Evolutionary conservation across 1,140 invertebrate genomes (phyloP).

Genomic region (Atopsyche davidsoni): DNA sequence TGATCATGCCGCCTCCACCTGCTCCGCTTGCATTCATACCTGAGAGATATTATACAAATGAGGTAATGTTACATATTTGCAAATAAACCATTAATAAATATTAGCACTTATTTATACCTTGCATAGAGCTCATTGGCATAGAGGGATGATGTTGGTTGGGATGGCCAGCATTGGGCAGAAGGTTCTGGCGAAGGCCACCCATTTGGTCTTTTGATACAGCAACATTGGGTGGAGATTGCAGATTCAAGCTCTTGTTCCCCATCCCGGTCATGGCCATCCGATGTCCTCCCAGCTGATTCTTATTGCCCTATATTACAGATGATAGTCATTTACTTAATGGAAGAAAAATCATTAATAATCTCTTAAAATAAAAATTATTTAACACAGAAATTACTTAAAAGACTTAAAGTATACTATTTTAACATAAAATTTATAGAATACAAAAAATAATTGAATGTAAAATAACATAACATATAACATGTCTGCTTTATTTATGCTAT

Average conservation of each 20-base stretch:
- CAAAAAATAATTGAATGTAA: too few relatives aligned
- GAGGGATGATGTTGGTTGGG: slow-evolving; percentile 46
- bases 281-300: slow-evolving; percentile 63
- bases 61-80: neutral
- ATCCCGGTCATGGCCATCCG: slow-evolving; percentile 63
- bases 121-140: slow-evolving; percentile 59
- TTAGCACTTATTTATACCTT: slow-evolving; percentile 43
- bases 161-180: slow-evolving; percentile 51
- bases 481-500: too few relatives aligned
- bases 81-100: neutral
- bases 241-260: slow-evolving; percentile 71
- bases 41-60: slow-evolving; percentile 22
- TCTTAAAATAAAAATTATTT: too few relatives aligned
- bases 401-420: too few relatives aligned
- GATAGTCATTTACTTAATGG: too few relatives aligned
- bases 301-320: slow-evolving; percentile 67
- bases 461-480: too few relatives aligned
- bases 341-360: too few relatives aligned
- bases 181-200: slow-evolving; percentile 48
- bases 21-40: slow-evolving; percentile 59
- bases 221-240: slow-evolving; percentile 76
- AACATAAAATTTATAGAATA: too few relatives aligned
- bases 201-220: slow-evolving; percentile 48
- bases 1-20: slow-evolving; percentile 59
- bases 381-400: too few relatives aligned